Base-by-base conservation (phyloP, 2,797 vertebrate genomes). In the Balearica regulorum region DNA sequence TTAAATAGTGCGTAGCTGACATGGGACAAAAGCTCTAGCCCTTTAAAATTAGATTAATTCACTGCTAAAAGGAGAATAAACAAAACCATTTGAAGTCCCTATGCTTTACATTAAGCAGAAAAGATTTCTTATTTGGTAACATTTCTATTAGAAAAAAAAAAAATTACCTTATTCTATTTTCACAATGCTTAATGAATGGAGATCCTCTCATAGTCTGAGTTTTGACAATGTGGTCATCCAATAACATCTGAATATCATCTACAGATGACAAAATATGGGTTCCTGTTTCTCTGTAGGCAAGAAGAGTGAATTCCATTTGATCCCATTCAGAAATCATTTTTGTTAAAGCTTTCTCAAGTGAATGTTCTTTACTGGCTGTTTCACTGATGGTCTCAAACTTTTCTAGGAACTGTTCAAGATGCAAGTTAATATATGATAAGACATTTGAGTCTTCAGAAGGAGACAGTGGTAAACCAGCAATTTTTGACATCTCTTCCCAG, bases 151-250 rank as follows among this genome's bases (percentile, higher is more conserved):
- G 19, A 33, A 65, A 76, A 95, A 65, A 65, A 68, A 35, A 54
- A 75, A 70, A 41, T 97, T 90, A 99, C 98, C 97, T 97, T 95
- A 99, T 98, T 96, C 98, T 98, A 20, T 85, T 97, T 93, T 99
- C 99, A 16, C 99, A 98, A 65, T 98, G 98, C 83, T 99, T 99
- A 86, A 99, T 98, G 90, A 99, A 99, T 5, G 98, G 98, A 20
- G 98, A 99, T 33, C 98, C 98, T 95, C 98, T 98, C 98, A 99
- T 98, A 33, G 98, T 98, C 94, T 99, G 99, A 6, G 99, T 99
- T 98, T 99, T 99, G 43, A 99, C 97, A 54, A 99, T 98, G 75
- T 99, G 99, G 90, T 99, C 99, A 43, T 99, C 99, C 96, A 99
- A 48, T 68, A 99, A 93, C 98, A 98, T 98, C 96, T 99, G 99